phyloP scores from a whole-genome alignment of 2,888 invertebrate species.

The Steinernema carpocapsae region DNA sequence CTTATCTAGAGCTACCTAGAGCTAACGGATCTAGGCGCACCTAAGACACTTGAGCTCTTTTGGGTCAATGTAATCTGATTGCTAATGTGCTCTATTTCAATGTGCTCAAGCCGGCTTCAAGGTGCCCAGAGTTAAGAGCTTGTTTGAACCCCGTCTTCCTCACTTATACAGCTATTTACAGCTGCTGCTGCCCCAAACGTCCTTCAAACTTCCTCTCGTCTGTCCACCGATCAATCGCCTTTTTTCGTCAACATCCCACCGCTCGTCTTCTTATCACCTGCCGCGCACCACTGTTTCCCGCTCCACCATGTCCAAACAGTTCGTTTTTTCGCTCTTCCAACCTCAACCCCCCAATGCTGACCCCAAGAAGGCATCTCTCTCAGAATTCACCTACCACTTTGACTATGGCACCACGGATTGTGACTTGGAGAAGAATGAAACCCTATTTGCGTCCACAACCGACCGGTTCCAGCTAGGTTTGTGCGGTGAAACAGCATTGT shows the following conservation, averaged over 20 bases:
- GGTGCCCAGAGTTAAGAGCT: no score
- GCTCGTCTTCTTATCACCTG: constrained; percentile 15
- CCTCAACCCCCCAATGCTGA: background rate
- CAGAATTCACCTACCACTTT: constrained; percentile 14
- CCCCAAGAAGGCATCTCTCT: background rate
- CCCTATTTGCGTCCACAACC: background rate
- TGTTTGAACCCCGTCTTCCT: background rate
- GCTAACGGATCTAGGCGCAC: no score
- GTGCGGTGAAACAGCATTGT: background rate
- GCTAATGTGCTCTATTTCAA: no score
- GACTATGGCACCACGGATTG: constrained; percentile 10
- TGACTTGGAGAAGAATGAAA: background rate
- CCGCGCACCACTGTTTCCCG: constrained; percentile 26
- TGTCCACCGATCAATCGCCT: constrained; percentile 7
- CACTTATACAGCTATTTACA: background rate
- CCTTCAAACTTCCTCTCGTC: constrained; percentile 4
- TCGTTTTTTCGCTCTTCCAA: background rate
- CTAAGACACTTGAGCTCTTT: no score
- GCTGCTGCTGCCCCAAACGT: background rate
- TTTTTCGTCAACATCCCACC: constrained; percentile 25
- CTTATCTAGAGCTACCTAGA: no score
- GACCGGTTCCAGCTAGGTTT: background rate
- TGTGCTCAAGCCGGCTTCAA: no score
- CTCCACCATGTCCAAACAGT: constrained; percentile 13
- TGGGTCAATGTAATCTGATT: no score